Evolutionary conservation across 1,140 invertebrate genomes (phyloP).

Genomic region (Pachypeltis micranthus): DNA sequence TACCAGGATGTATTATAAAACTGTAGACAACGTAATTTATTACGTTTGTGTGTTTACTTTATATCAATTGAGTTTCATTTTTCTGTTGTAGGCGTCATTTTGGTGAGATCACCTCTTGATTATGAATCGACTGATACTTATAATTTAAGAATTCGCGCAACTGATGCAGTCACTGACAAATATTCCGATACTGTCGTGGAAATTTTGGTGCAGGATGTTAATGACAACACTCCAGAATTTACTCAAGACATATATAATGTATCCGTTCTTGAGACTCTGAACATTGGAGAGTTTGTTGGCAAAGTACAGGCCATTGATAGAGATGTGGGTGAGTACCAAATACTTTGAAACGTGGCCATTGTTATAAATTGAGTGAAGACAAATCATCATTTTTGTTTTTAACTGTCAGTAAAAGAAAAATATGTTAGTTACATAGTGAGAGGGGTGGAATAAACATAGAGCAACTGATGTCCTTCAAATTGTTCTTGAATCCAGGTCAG

Average conservation of each 20-base stretch:
- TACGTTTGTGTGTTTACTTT: too few relatives aligned
- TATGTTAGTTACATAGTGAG: too few relatives aligned
- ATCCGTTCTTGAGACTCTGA: slow-evolving; percentile 67
- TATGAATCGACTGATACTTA: slow-evolving; percentile 69
- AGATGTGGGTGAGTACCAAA: slow-evolving; percentile 55
- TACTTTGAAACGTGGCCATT: too few relatives aligned
- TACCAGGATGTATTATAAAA: too few relatives aligned
- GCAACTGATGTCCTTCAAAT: too few relatives aligned
- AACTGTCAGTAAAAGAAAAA: too few relatives aligned
- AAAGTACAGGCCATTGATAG: slow-evolving; percentile 63
- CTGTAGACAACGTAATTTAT: too few relatives aligned
- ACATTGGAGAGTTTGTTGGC: slow-evolving; percentile 63
- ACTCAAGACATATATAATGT: slow-evolving; percentile 38
- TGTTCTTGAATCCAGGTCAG: too few relatives aligned
- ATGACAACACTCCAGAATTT: slow-evolving; percentile 78
- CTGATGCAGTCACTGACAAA: slow-evolving; percentile 57
- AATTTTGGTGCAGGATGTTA: slow-evolving; percentile 67
- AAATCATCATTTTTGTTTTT: too few relatives aligned
- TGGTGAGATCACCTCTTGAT: slow-evolving; percentile 59
- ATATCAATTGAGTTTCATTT: too few relatives aligned
- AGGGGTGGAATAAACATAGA: too few relatives aligned
- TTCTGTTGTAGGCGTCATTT: slow-evolving; percentile 39
- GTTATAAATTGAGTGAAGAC: too few relatives aligned
- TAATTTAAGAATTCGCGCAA: slow-evolving; percentile 66
- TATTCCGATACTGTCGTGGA: slow-evolving; percentile 2